Evolutionary conservation across 1,140 invertebrate genomes (phyloP).

Genomic region (Dufourea novaeangliae): DNA sequence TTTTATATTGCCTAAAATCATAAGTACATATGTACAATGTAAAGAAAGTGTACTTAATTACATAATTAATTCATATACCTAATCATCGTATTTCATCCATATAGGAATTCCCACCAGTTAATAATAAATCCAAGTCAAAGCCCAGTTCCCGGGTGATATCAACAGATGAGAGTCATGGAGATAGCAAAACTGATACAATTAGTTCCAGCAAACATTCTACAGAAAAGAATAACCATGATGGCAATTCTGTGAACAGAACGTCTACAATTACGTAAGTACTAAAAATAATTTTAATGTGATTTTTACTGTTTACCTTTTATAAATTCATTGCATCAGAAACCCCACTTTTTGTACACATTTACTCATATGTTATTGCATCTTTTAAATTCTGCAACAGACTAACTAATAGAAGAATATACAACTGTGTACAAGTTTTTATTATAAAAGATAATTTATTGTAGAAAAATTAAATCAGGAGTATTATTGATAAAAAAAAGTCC

Average conservation of each 20-base stretch:
- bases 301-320: background rate
- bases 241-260: constrained; percentile 79
- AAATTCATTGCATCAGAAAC: too few species aligned
- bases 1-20: background rate
- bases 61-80: background rate
- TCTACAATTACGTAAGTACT: constrained; percentile 77
- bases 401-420: background rate
- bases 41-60: background rate
- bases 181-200: constrained; percentile 76
- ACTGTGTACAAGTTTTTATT: background rate
- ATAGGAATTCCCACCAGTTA: constrained; percentile 83
- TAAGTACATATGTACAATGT: background rate
- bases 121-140: constrained; percentile 82
- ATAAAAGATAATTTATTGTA: background rate
- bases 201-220: constrained; percentile 75
- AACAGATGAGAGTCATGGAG: constrained; percentile 74
- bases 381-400: background rate
- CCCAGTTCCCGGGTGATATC: constrained; percentile 77
- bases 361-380: too few species aligned
- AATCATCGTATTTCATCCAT: constrained; percentile 25
- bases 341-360: too few species aligned
- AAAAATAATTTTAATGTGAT: background rate
- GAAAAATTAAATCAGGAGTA: too few species aligned
- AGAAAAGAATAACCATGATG: constrained; percentile 79
- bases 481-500: too few species aligned